Conservation (phyloP, 1,140 invertebrate species). For the Pectinophora gossypiella region DNA sequence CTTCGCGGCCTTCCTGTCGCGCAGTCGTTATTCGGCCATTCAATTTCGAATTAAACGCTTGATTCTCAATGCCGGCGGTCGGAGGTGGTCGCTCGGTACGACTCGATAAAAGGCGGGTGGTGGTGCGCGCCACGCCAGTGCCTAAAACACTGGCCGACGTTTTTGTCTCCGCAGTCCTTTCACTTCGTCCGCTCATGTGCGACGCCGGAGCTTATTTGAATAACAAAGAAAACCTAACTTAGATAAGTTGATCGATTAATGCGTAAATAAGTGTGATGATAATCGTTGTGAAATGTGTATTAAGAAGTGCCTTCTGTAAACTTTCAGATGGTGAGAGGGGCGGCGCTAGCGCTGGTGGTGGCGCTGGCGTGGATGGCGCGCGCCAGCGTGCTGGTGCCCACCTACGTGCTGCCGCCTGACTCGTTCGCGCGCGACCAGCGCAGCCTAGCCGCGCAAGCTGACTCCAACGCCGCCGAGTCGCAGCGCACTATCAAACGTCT, state of each 20-base stretch:
- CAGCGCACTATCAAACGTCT: constrained; percentile 76
- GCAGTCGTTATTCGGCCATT: constrained; percentile 56
- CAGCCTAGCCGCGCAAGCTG: constrained; percentile 44
- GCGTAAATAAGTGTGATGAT: constrained; percentile 13
- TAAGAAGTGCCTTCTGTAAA: constrained; percentile 54
- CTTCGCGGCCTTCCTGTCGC: constrained; percentile 60
- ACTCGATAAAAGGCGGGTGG: constrained; percentile 69
- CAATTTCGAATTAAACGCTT: constrained; percentile 73
- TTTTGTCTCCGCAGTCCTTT: constrained; percentile 64
- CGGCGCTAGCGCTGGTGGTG: constrained; percentile 62
- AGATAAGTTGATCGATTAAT: constrained; percentile 59
- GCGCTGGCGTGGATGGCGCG: constrained; percentile 59
- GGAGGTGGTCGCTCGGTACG: constrained; percentile 51
- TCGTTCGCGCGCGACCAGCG: constrained; percentile 72
- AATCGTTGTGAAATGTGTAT: constrained; percentile 21
- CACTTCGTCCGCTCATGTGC: constrained; percentile 61
- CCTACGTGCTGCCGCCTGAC: constrained; percentile 71
- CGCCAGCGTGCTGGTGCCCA: constrained; percentile 70
- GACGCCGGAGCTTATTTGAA: constrained; percentile 31
- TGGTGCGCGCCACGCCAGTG: constrained; percentile 59
- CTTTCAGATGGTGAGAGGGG: constrained; percentile 74
- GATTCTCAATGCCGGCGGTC: constrained; percentile 70
- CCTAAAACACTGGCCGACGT: constrained; percentile 44
- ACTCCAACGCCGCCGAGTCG: constrained; percentile 51
- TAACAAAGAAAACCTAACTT: constrained; percentile 51